Percentiles rank a stretch among this genome's conserved stretches.
These are phyloP conservation scores for Hyperopisus bebe DNA, from an alignment of 2,113 vertebrate genomes.

Conservation along the genomic window DNA sequence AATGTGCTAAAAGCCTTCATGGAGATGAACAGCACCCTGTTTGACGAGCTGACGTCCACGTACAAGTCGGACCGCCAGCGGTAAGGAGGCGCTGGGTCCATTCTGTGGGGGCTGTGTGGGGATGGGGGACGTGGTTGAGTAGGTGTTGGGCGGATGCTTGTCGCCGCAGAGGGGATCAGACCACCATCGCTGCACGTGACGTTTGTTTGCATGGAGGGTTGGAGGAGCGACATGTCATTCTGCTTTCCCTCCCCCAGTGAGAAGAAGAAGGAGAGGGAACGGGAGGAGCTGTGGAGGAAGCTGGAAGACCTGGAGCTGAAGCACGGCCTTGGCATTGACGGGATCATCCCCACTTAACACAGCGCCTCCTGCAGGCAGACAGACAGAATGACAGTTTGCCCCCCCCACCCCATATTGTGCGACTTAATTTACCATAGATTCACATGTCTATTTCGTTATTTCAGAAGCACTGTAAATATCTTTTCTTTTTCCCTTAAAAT, in stretches of 20 bases:
- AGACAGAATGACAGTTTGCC: slow-evolving; percentile 71
- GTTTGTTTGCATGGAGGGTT: background rate
- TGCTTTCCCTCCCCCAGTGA: slow-evolving; percentile 61
- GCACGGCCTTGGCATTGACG: slow-evolving; percentile 90
- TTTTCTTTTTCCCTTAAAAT: slow-evolving; percentile 63
- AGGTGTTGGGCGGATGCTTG: background rate
- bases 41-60: slow-evolving; percentile 96
- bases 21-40: slow-evolving; percentile 99
- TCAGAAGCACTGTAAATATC: slow-evolving; percentile 99
- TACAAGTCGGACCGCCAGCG: slow-evolving; percentile 99
- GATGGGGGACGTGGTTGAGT: background rate
- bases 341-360: slow-evolving; percentile 97
- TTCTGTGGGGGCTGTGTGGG: background rate
- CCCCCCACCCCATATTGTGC: slow-evolving; percentile 87
- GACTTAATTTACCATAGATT: slow-evolving; percentile 96
- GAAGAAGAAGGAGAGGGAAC: slow-evolving; percentile 98
- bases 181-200: background rate
- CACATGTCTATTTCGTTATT: slow-evolving; percentile 96
- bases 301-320: slow-evolving; percentile 98
- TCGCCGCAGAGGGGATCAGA: background rate
- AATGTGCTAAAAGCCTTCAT: slow-evolving; percentile 98
- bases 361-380: slow-evolving; percentile 70
- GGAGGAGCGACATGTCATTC: background rate
- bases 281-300: slow-evolving; percentile 98
- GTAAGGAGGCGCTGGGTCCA: slow-evolving; percentile 59